phyloP scores from a whole-genome alignment of 2,113 vertebrate species.

The Muntiacus reevesi region DNA sequence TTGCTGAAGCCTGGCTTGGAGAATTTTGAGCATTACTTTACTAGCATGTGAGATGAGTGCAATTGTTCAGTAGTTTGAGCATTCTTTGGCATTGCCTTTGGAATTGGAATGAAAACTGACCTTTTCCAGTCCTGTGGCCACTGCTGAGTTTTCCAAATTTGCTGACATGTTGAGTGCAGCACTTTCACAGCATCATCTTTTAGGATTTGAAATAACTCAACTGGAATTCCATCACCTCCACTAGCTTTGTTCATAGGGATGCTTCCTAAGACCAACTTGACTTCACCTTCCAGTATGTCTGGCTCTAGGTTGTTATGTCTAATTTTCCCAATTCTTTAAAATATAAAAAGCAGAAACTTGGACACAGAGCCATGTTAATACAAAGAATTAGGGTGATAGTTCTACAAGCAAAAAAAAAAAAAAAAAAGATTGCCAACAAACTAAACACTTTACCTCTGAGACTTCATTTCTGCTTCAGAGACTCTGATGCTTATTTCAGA shows the following conservation, averaged over 20 bases:
- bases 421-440: not conserved
- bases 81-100: not conserved
- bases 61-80: not conserved
- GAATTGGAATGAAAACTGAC: not conserved
- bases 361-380: not conserved
- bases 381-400: not conserved
- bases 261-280: not conserved
- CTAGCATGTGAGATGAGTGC: not conserved
- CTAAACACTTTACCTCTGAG: not conserved
- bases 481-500: not conserved
- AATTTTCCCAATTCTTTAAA: not conserved
- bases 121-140: not conserved
- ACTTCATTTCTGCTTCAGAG: not conserved
- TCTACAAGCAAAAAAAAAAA: not conserved
- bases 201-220: not conserved
- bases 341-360: not conserved
- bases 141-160: not conserved
- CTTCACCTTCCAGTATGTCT: not conserved
- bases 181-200: not conserved
- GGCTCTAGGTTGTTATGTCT: not conserved
- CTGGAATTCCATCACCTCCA: not conserved
- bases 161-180: not conserved
- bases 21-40: not conserved
- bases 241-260: not conserved
- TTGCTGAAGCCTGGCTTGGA: not conserved